Evolutionary conservation across 2,113 vertebrate species (phyloP), one percentile per base, ranked within the genome.

Genomic region (Sylvietta virens): DNA sequence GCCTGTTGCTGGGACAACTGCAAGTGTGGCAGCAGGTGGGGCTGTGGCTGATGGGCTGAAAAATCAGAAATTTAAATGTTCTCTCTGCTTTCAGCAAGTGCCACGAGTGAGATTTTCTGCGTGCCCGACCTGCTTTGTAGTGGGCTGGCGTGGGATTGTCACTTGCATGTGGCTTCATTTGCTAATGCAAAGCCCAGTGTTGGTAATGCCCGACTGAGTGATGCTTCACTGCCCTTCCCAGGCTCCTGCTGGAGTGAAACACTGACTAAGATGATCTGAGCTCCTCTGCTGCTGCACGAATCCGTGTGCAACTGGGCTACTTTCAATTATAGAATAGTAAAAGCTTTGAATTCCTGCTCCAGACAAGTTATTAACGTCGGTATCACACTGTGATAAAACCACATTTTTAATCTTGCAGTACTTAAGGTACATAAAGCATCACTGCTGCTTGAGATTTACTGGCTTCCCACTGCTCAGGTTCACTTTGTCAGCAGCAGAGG

Each of bases 251-350:
- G 70, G 86, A 92, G 47, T 72, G 87, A 93, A 95, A 94, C 57
- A 77, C 85, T 96, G 90, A 79, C 93, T 48, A 58, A 93, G 82
- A 90, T 95, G 82, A 92, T 97, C 93, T 92, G 94, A 95, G 71
- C 35, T 91, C 14, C 95, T 97, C 40, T 35, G 72, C 65, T 92
- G 81, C 92, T 88, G 60, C 66, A 67, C 57, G 83, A 91, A 81
- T 91, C 86, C 66, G 19, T 39, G 85, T 93, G 94, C 31, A 31
- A 93, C 74, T 86, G 94, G 94, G 84, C 90, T 92, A 57, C 92
- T 98, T 97, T 97, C 97, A 98, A 96, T 98, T 98, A 97, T 11
- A 94, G 90, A 95, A 92, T 76, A 95, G 86, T 50, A 77, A 95
- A 96, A 94, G 94, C 95, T 95, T 97, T 94, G 90, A 95, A 95